A percentile compares a stretch with the other conserved stretches of the same genome.
These are phyloP conservation scores for Physocephala rufipes DNA, from an alignment of 2,888 invertebrate genomes.

Conservation along the genomic window DNA sequence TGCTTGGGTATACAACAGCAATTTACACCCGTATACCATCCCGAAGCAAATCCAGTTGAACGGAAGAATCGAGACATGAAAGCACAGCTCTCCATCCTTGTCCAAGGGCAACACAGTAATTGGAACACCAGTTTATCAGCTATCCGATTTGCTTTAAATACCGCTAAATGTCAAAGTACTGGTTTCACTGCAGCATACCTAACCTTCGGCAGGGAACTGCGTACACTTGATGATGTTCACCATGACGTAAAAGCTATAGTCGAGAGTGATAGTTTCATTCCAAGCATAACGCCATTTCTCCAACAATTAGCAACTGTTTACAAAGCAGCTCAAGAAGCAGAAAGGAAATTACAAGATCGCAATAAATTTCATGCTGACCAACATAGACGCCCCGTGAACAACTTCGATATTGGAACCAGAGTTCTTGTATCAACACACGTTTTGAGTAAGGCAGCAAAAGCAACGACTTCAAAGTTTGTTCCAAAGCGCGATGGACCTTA, in stretches of 20 bases:
- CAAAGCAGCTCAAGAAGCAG: constrained; percentile 41
- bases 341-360: constrained; percentile 43
- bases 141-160: constrained; percentile 56
- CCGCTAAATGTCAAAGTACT: constrained; percentile 51
- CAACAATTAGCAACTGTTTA: constrained; percentile 1
- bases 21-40: constrained; percentile 42
- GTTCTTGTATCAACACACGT: constrained; percentile 46
- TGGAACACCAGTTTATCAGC: constrained; percentile 48
- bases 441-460: constrained; percentile 46
- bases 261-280: constrained; percentile 46
- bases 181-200: constrained; percentile 55
- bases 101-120: constrained; percentile 32
- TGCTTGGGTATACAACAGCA: constrained; percentile 40
- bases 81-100: constrained; percentile 38
- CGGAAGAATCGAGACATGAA: constrained; percentile 8
- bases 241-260: constrained; percentile 50
- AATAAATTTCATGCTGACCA: constrained; percentile 44
- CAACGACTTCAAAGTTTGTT: constrained; percentile 50
- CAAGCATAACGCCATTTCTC: constrained; percentile 41
- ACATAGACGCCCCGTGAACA: constrained; percentile 39
- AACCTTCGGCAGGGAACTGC: constrained; percentile 57
- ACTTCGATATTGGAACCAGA: constrained; percentile 47
- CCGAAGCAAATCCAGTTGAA: constrained; percentile 42
- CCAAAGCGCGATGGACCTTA: constrained; percentile 56
- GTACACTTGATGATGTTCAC: constrained; percentile 52